These are phyloP conservation scores for Gadopsis marmoratus DNA, from an alignment of 2,797 vertebrate genomes.

Conservation along the genomic window DNA sequence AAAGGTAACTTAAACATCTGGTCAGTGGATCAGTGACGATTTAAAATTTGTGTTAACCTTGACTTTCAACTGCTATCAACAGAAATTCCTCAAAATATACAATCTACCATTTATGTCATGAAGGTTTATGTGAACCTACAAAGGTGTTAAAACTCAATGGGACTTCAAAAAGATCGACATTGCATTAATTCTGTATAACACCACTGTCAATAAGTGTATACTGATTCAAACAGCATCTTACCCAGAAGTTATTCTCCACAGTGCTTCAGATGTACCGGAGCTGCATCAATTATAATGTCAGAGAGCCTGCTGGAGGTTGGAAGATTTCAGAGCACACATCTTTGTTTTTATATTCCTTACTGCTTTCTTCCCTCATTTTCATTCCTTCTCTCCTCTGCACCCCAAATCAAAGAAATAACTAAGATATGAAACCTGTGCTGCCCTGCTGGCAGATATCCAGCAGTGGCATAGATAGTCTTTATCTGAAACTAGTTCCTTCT, in stretches of 20 bases:
- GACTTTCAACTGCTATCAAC: neutral
- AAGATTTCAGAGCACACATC: too few species aligned
- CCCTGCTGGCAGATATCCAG: slow-evolving; percentile 55
- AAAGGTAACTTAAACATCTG: slow-evolving; percentile 86
- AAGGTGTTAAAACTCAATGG: neutral
- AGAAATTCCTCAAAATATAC: neutral
- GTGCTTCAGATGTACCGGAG: slow-evolving; percentile 26
- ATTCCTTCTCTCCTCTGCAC: slow-evolving; percentile 35
- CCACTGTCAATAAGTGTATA: slow-evolving; percentile 1
- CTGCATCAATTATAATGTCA: slow-evolving; percentile 53
- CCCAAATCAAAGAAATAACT: slow-evolving; percentile 58
- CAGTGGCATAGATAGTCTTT: slow-evolving; percentile 44
- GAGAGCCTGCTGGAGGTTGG: neutral
- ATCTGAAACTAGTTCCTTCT: slow-evolving; percentile 57
- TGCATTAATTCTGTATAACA: slow-evolving; percentile 7
- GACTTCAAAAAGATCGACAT: neutral
- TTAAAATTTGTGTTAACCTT: neutral
- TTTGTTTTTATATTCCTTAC: slow-evolving; percentile 29
- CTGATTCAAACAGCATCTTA: slow-evolving; percentile 24
- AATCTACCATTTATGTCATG: neutral
- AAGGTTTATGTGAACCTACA: slow-evolving; percentile 7
- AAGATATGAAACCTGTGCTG: slow-evolving; percentile 48
- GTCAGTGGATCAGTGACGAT: neutral
- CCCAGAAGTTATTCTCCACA: slow-evolving; percentile 31
- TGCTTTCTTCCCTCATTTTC: slow-evolving; percentile 45